Percentiles rank a stretch among this genome's conserved stretches.
phyloP scores from a whole-genome alignment of 2,113 vertebrate species.

The Castor canadensis region DNA sequence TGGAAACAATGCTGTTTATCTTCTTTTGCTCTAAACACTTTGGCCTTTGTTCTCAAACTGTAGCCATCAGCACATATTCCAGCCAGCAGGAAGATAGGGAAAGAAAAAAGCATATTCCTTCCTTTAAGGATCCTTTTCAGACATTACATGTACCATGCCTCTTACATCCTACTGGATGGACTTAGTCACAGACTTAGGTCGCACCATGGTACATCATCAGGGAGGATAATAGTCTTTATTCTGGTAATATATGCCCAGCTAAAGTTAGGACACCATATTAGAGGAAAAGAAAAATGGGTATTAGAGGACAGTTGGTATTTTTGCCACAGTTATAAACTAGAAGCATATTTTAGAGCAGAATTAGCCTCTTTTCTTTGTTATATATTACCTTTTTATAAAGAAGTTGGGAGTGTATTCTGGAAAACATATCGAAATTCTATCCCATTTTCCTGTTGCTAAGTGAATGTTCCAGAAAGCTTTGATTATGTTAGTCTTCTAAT shows the following conservation, averaged over 20 bases:
- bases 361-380: not conserved
- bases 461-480: slow-evolving; percentile 21
- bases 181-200: not conserved
- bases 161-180: not conserved
- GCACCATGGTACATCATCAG: not conserved
- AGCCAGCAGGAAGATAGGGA: not conserved
- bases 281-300: not conserved
- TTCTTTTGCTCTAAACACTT: not conserved
- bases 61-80: not conserved
- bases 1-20: not conserved
- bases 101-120: not conserved
- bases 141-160: not conserved
- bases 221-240: not conserved
- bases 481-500: not conserved
- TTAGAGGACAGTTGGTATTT: not conserved
- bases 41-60: not conserved
- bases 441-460: not conserved
- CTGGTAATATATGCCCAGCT: not conserved
- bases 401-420: slow-evolving; percentile 14
- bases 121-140: not conserved
- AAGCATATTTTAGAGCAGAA: slow-evolving; percentile 21
- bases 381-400: not conserved
- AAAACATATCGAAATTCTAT: slow-evolving; percentile 30
- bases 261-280: not conserved
- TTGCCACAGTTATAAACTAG: not conserved